Percentiles rank a stretch among this genome's conserved stretches.
phyloP scores from a whole-genome alignment of 2,797 vertebrate species.

The Sebastes dallii region DNA sequence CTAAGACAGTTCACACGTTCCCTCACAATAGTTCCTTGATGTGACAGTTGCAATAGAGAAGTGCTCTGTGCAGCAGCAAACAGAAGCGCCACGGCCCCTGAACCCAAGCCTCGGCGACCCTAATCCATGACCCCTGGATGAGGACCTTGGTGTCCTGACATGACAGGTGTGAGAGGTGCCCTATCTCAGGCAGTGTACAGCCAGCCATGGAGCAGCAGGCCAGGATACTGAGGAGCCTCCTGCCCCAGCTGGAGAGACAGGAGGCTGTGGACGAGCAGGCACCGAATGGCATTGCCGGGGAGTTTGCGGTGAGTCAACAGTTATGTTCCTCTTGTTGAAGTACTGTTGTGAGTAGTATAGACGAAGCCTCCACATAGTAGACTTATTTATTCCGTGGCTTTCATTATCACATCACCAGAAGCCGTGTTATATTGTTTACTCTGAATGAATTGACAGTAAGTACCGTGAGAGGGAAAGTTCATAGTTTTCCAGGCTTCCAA shows the following conservation, averaged over 20 bases:
- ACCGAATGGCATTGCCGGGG: conserved; percentile 73
- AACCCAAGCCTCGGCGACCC: background rate
- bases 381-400: background rate
- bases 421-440: background rate
- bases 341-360: background rate
- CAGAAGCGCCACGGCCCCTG: conserved; percentile 20
- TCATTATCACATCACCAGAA: background rate
- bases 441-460: background rate
- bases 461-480: background rate
- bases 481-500: background rate
- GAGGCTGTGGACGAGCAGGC: conserved; percentile 74
- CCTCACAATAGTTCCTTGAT: conserved; percentile 68
- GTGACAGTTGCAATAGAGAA: conserved; percentile 59
- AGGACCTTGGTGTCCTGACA: conserved; percentile 63
- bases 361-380: background rate
- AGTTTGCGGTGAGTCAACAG: conserved; percentile 80
- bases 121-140: conserved; percentile 31
- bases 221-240: conserved; percentile 83
- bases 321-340: background rate
- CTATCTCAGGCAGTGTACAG: conserved; percentile 38
- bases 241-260: conserved; percentile 81
- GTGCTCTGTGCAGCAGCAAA: conserved; percentile 26
- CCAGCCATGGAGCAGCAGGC: conserved; percentile 86
- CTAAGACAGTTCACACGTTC: conserved; percentile 72
- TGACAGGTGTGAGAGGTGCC: conserved; percentile 59